Percentiles rank a stretch among this genome's conserved stretches.
These are phyloP conservation scores for Cryptotis parvus DNA, from an alignment of 2,113 vertebrate genomes.

Conservation along the genomic window DNA sequence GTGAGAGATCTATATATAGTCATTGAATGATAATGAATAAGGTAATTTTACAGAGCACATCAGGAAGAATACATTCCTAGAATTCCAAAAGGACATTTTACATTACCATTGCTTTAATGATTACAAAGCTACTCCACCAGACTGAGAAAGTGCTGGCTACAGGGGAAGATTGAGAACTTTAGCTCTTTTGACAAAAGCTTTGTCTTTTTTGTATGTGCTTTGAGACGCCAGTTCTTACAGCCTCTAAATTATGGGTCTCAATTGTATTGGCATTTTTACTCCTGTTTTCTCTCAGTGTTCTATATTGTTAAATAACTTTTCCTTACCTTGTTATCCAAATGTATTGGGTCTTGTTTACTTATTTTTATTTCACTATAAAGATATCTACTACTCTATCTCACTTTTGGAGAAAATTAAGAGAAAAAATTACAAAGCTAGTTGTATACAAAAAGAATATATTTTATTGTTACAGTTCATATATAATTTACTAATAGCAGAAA, in stretches of 20 bases:
- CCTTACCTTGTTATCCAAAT: not conserved
- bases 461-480: not conserved
- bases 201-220: slow-evolving; percentile 1
- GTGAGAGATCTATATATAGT: slow-evolving; percentile 16
- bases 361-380: not conserved
- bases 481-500: not conserved
- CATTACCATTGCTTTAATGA: slow-evolving; percentile 66
- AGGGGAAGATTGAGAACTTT: slow-evolving; percentile 43
- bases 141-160: slow-evolving; percentile 11
- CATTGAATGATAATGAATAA: slow-evolving; percentile 56
- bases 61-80: slow-evolving; percentile 25
- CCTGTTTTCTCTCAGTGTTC: not conserved
- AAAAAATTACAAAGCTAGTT: not conserved
- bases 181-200: slow-evolving; percentile 48
- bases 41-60: slow-evolving; percentile 47
- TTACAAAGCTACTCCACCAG: slow-evolving; percentile 44
- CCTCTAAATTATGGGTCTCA: slow-evolving; percentile 19
- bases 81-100: slow-evolving; percentile 67
- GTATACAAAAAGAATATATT: not conserved
- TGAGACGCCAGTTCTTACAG: slow-evolving; percentile 12
- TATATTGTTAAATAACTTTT: not conserved
- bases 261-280: not conserved
- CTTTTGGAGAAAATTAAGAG: not conserved
- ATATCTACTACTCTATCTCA: not conserved
- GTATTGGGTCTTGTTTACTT: not conserved